phyloP scores from a whole-genome alignment of 2,888 invertebrate species.

The Belgica antarctica region DNA sequence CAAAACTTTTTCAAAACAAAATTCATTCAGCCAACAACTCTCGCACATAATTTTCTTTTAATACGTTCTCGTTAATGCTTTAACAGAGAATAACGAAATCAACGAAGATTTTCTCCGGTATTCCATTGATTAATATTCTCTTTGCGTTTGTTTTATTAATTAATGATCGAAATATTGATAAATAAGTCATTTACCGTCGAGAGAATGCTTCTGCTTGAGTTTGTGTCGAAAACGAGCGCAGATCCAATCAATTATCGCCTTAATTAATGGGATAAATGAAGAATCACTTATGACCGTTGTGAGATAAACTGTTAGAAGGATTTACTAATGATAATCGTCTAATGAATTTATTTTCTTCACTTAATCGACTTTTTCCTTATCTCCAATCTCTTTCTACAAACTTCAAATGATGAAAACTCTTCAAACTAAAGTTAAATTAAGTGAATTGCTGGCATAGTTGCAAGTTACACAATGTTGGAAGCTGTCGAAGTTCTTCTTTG shows the following conservation, averaged over 20 bases:
- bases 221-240: background rate
- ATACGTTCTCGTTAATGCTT: background rate
- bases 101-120: background rate
- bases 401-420: too few relatives aligned
- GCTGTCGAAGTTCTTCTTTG: too few relatives aligned
- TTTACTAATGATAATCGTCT: background rate
- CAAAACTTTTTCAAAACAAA: constrained; percentile 11
- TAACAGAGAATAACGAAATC: background rate
- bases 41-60: background rate
- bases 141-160: constrained; percentile 38
- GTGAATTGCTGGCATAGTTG: too few relatives aligned
- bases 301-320: background rate
- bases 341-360: background rate
- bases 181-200: constrained; percentile 28
- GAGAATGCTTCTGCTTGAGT: constrained; percentile 14
- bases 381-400: too few relatives aligned
- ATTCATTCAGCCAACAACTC: background rate
- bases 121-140: constrained; percentile 33
- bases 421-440: too few relatives aligned
- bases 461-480: too few relatives aligned
- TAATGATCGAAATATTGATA: constrained; percentile 42
- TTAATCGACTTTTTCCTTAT: constrained; percentile 11
- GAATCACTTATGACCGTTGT: constrained; percentile 18
- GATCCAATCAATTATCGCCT: constrained; percentile 32
- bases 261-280: constrained; percentile 29